Evolutionary conservation across 2,797 vertebrate genomes (phyloP).

Genomic region (Nyctibius grandis): DNA sequence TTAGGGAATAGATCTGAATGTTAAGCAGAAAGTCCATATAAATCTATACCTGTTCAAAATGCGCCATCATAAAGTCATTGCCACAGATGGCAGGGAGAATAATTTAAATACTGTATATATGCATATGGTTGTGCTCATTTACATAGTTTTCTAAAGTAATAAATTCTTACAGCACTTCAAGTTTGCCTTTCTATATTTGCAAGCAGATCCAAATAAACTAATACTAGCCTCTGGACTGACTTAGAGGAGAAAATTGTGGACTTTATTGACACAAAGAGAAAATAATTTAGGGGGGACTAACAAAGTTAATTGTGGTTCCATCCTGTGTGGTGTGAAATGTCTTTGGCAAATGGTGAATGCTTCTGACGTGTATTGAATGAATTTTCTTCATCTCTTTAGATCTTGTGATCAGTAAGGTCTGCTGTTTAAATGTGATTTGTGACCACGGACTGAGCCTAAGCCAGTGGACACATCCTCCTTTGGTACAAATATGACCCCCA

Average conservation of each 20-base stretch:
- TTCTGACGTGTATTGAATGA: background rate
- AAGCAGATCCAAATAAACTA: background rate
- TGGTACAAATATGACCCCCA: rapidly evolving
- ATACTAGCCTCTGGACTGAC: background rate
- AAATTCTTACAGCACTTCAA: background rate
- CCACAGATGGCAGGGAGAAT: background rate
- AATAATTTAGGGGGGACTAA: background rate
- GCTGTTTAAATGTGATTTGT: background rate
- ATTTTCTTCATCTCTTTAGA: background rate
- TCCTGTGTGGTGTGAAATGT: rapidly evolving
- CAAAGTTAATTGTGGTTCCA: rapidly evolving
- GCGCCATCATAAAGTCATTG: rapidly evolving
- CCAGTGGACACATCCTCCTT: background rate
- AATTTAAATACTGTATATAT: background rate
- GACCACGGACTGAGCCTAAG: background rate
- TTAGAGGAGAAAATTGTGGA: background rate
- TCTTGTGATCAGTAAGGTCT: background rate
- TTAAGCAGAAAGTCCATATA: background rate
- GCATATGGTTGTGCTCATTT: background rate
- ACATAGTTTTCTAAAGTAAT: background rate
- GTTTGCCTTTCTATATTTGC: background rate
- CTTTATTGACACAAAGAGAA: background rate
- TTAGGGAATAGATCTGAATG: background rate
- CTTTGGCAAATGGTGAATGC: background rate
- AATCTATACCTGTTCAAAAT: background rate